Conservation (phyloP, 2,888 invertebrate species). For the Eurytoma adleriae region DNA sequence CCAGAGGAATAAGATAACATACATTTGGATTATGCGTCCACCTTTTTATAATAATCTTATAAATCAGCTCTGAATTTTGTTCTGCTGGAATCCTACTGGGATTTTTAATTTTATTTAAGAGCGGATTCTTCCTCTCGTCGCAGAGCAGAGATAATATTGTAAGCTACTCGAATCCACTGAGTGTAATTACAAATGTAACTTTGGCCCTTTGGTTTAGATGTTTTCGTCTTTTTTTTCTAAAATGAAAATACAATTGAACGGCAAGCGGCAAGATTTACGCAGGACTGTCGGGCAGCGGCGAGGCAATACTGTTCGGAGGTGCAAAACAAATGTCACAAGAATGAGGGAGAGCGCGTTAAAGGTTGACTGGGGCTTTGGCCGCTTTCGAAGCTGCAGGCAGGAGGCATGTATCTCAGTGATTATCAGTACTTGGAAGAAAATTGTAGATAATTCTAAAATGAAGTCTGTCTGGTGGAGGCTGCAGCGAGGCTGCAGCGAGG, state of each 20-base stretch:
- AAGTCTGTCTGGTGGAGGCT: slow-evolving; percentile 33
- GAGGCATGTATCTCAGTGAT: slow-evolving; percentile 54
- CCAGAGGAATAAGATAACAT: slow-evolving; percentile 45
- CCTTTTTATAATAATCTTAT: slow-evolving; percentile 50
- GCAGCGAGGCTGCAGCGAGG: neutral
- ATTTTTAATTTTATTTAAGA: neutral
- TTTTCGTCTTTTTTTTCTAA: neutral
- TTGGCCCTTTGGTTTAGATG: neutral
- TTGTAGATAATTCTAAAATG: slow-evolving; percentile 56
- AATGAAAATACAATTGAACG: slow-evolving; percentile 10
- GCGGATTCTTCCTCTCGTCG: neutral
- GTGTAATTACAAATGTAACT: too few species aligned
- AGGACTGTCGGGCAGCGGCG: slow-evolving; percentile 6
- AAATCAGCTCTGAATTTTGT: slow-evolving; percentile 50
- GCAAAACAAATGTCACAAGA: slow-evolving; percentile 51
- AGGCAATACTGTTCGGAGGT: neutral
- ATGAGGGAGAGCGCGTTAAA: slow-evolving; percentile 50
- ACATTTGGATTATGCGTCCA: slow-evolving; percentile 38
- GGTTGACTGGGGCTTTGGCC: neutral
- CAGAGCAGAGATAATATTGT: slow-evolving; percentile 43
- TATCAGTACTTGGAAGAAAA: slow-evolving; percentile 56
- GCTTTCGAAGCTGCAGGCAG: slow-evolving; percentile 14
- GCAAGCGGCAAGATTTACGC: slow-evolving; percentile 44
- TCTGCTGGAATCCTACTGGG: slow-evolving; percentile 18
- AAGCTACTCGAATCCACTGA: slow-evolving; percentile 26